Base-by-base conservation (phyloP, 2,888 invertebrate species). In the Choreutis nemorana region DNA sequence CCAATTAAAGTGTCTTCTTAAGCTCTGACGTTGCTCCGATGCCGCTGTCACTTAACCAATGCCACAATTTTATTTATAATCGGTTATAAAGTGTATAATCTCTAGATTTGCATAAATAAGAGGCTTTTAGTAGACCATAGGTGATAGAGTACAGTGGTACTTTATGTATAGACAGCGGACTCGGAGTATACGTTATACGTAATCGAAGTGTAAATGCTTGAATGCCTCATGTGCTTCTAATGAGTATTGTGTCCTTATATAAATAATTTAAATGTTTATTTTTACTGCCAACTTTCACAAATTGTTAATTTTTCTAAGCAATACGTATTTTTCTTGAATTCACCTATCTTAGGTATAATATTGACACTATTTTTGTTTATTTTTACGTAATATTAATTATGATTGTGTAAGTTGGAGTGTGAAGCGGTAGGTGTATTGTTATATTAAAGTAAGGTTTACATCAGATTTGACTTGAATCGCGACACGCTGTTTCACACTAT, bases 201-300 rank as follows among this genome's bases (percentile, higher is more conserved):
- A 49, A 47, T 55, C 42, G 39, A 50, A 61, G 55, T 68, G 68
- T 72, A 71, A 71, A 71, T 54, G 73, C 73, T 75, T 73, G 47
- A 52, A 55, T 55, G 75, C 75, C 67, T 70, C 62, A 46, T 68
- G 71, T 68, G 77, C 77, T 77, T 77, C 56, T 64, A 60, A 41
- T 53, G 58, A 56, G 55, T 65, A 53, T 58, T 51, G 59, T 61
- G 55, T 64, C 59, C 63, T 56, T 57, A 54, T 56, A 52, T 51
- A 50, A 45, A 48, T 57, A 51, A 47, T 57, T 55, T 50, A 48
- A 47, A n/a, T 24, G 12, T 50, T 60, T 60, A 58, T 52, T 62
- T 64, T 63, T 64, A 77, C 75, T 75, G 75, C 75, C 75, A 73
- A 65, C 50, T 62, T 65, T 71, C 70, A 72, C 71, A 70, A 70